Percentiles rank a stretch among this genome's conserved stretches.
Evolutionary conservation across 1,140 invertebrate genomes (phyloP).

Genomic region (Neotoxoptera formosana): DNA sequence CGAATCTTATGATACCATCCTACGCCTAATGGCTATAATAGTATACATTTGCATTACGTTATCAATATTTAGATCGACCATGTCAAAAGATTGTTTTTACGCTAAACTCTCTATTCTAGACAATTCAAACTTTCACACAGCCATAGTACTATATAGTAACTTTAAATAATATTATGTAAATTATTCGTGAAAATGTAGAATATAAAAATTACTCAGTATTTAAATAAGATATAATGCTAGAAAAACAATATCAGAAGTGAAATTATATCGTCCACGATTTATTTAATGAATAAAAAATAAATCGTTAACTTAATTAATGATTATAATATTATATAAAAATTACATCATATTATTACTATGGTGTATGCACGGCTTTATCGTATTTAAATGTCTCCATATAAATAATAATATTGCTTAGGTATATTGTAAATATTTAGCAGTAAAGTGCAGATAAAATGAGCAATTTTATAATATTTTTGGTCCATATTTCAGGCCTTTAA

Average conservation of each 20-base stretch:
- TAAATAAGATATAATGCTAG: not conserved
- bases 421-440: not conserved
- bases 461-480: too few species aligned
- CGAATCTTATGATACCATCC: not conserved
- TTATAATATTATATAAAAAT: too few species aligned
- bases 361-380: not conserved
- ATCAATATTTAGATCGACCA: not conserved
- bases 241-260: not conserved
- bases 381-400: not conserved
- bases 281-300: not conserved
- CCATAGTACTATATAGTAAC: not conserved
- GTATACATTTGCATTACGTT: not conserved
- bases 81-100: not conserved
- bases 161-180: not conserved
- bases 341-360: too few species aligned
- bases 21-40: not conserved
- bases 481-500: too few species aligned
- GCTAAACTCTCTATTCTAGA: not conserved
- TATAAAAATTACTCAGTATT: not conserved
- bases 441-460: too few species aligned
- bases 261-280: not conserved
- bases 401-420: not conserved
- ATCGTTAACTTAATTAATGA: not conserved
- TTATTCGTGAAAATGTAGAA: not conserved
- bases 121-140: slow-evolving; percentile 12